Evolutionary conservation across 1,140 invertebrate genomes (phyloP).

Genomic region (Metaphire vulgaris): DNA sequence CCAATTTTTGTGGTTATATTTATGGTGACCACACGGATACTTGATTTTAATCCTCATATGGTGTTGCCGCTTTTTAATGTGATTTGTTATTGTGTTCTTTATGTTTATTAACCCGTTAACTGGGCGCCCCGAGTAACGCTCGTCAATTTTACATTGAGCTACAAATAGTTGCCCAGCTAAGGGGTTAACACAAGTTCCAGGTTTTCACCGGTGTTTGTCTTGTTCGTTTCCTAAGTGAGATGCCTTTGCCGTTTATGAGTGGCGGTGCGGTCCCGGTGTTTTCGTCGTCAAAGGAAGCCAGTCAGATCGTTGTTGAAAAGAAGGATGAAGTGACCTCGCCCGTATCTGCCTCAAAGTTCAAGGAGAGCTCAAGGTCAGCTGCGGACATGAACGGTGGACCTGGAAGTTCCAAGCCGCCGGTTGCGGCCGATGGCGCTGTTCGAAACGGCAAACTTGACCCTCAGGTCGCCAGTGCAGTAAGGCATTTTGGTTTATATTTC

Average conservation of each 20-base stretch:
- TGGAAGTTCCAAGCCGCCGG: not conserved
- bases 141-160: too few species aligned
- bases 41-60: too few species aligned
- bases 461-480: not conserved
- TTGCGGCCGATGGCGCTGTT: not conserved
- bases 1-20: too few species aligned
- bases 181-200: too few species aligned
- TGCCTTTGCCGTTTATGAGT: slow-evolving; percentile 36
- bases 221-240: not conserved
- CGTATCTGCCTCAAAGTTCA: not conserved
- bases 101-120: too few species aligned
- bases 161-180: too few species aligned
- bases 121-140: too few species aligned
- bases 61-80: too few species aligned
- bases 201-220: too few species aligned
- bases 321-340: slow-evolving; percentile 58
- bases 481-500: not conserved
- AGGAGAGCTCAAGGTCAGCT: not conserved
- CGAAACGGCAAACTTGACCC: not conserved
- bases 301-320: slow-evolving; percentile 73
- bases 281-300: slow-evolving; percentile 70
- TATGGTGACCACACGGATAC: too few species aligned
- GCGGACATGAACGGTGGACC: slow-evolving; percentile 30
- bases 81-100: too few species aligned
- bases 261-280: slow-evolving; percentile 57